Conservation (phyloP, 2,797 vertebrate species). For the Paedocypris micromegethes region DNA sequence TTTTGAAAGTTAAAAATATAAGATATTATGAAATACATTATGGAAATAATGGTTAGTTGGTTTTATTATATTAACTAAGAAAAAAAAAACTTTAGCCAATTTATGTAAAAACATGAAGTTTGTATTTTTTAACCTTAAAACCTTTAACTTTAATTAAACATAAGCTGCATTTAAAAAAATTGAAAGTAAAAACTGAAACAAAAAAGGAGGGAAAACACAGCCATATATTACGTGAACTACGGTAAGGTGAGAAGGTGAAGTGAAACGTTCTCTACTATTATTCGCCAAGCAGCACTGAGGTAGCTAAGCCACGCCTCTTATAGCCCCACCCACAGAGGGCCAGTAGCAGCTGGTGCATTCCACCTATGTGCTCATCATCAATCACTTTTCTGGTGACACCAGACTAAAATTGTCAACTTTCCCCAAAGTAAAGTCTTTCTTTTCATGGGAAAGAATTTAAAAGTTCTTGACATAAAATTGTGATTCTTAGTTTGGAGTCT, state of each 20-base stretch:
- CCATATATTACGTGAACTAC: slow-evolving; percentile 4
- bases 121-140: no score
- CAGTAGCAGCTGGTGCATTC: slow-evolving; percentile 36
- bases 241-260: slow-evolving; percentile 13
- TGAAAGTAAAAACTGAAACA: slow-evolving; percentile 3
- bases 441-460: slow-evolving; percentile 2
- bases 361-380: slow-evolving; percentile 24
- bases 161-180: no score
- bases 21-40: no score
- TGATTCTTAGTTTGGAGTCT: not conserved
- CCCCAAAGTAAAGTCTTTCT: slow-evolving; percentile 18
- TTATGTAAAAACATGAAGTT: no score
- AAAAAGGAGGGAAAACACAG: not conserved
- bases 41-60: no score
- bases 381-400: slow-evolving; percentile 15
- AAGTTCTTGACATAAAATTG: not conserved
- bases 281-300: slow-evolving; percentile 23
- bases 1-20: no score
- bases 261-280: slow-evolving; percentile 12
- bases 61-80: no score
- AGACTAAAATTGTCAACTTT: slow-evolving; percentile 26
- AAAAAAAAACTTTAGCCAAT: no score
- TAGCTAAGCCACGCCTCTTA: slow-evolving; percentile 2
- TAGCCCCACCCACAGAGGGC: slow-evolving; percentile 1
- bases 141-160: no score